These are phyloP conservation scores for Sesia bembeciformis DNA, from an alignment of 2,888 invertebrate species.

Conservation along the genomic window DNA sequence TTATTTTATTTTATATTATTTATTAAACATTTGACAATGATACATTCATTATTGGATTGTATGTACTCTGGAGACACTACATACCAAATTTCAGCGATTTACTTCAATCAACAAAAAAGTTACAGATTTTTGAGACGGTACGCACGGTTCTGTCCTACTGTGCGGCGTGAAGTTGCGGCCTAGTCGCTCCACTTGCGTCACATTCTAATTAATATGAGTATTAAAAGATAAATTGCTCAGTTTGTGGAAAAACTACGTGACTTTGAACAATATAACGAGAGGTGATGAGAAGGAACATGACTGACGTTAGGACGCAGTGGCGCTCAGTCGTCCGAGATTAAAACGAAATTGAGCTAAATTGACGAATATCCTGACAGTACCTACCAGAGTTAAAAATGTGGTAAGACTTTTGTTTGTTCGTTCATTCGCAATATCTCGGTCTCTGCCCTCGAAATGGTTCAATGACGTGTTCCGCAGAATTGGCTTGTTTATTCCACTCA, in stretches of 20 bases:
- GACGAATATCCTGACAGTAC: conserved; percentile 15
- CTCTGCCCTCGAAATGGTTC: conserved; percentile 35
- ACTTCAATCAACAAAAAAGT: no score
- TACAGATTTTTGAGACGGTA: no score
- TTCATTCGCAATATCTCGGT: conserved; percentile 17
- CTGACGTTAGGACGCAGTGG: not conserved
- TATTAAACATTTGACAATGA: no score
- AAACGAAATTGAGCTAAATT: conserved; percentile 23
- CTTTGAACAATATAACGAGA: not conserved
- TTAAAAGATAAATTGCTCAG: conserved; percentile 26
- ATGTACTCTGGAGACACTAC: no score
- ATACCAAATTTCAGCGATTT: no score
- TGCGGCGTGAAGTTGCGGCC: not conserved
- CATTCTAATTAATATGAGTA: conserved; percentile 33
- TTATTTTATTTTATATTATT: no score
- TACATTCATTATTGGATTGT: no score
- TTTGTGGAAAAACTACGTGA: not conserved
- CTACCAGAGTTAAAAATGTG: conserved; percentile 14
- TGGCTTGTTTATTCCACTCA: conserved; percentile 1
- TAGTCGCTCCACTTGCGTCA: conserved; percentile 22
- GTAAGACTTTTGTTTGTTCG: conserved; percentile 17
- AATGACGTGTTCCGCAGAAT: conserved; percentile 25
- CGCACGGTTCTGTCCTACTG: no score
- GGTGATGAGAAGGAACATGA: not conserved
- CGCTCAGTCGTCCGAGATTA: conserved; percentile 4